Base-by-base conservation (phyloP, 2,888 invertebrate species). In the Hypselothyrea guttata region DNA sequence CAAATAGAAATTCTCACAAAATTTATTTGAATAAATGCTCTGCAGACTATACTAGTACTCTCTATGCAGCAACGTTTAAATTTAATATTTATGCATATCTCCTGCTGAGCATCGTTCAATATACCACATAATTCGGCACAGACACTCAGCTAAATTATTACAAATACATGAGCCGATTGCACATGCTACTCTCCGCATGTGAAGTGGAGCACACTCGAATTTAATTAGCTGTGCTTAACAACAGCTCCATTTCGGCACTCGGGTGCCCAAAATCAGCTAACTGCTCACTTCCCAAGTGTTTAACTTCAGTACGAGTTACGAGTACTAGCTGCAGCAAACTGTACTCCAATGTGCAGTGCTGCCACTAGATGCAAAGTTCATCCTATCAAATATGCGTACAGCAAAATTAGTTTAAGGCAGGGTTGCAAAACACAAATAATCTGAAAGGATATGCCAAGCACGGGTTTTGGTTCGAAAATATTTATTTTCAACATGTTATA, bases 181-280 rank as follows among this genome's bases (percentile, higher is more conserved):
- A 18, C 27, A 27, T 41, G 52, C 38, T 27, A 52, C 16, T 40
- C 16, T 38, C 28, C 38, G 7, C 31, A 46, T 34, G 34, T 59
- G 13, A 46, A 68, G 52, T 62, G 22, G 22, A 22, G 42, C 16
- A 30, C 35, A 16, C 65, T 69, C 18, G 42, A 60, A 51, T 33
- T 47, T 47, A 65, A 70, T 70, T 70, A 57, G 52, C 56, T 44
- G 15, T 59, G 70, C 64, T 62, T 38, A 46, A 56, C 41, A 48
- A 35, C 37, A 38, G 52, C 52, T 67, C 52, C 42, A 41, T 54
- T 58, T 55, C 51, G 44, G 28, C 37, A 40, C 55, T 58, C 37
- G 7, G 13, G 34, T 9, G 0, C 18, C 22, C 11, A 30, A n/a
- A 35, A 16, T 30, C 53, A 22, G 52, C 30, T 40, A 30, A 58